A percentile compares a stretch with the other conserved stretches of the same genome.
These are phyloP conservation scores for Lasiommata megera DNA, from an alignment of 2,888 invertebrate genomes.

Conservation along the genomic window DNA sequence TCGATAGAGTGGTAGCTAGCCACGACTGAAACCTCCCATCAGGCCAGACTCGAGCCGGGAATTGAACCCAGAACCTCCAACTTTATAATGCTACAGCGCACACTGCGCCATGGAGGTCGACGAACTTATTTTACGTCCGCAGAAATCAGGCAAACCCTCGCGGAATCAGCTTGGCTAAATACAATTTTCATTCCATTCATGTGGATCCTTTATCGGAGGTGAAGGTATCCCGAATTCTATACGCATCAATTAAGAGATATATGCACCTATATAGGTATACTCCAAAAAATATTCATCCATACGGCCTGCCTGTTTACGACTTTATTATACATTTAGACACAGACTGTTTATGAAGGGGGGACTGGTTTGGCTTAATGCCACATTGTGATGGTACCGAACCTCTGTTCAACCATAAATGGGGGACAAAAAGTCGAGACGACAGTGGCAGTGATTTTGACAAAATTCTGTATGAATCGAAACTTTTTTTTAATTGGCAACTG, in stretches of 20 bases:
- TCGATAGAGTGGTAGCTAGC: too few species aligned
- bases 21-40: too few species aligned
- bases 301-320: constrained; percentile 28
- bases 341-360: constrained; percentile 23
- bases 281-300: constrained; percentile 27
- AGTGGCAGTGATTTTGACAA: constrained; percentile 17
- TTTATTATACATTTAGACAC: constrained; percentile 32
- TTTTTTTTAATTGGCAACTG: neutral
- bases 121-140: too few species aligned
- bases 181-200: too few species aligned
- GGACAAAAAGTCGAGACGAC: constrained; percentile 15
- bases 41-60: too few species aligned
- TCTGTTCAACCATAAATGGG: constrained; percentile 18
- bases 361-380: constrained; percentile 25
- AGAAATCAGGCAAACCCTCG: too few species aligned
- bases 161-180: too few species aligned
- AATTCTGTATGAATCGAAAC: constrained; percentile 15
- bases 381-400: constrained; percentile 20
- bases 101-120: too few species aligned
- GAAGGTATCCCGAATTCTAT: constrained; percentile 25
- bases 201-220: neutral
- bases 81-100: too few species aligned
- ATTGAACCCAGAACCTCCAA: too few species aligned
- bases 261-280: constrained; percentile 20
- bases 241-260: constrained; percentile 30